Conservation (phyloP, 2,113 vertebrate genomes). For the Pionites leucogaster region DNA sequence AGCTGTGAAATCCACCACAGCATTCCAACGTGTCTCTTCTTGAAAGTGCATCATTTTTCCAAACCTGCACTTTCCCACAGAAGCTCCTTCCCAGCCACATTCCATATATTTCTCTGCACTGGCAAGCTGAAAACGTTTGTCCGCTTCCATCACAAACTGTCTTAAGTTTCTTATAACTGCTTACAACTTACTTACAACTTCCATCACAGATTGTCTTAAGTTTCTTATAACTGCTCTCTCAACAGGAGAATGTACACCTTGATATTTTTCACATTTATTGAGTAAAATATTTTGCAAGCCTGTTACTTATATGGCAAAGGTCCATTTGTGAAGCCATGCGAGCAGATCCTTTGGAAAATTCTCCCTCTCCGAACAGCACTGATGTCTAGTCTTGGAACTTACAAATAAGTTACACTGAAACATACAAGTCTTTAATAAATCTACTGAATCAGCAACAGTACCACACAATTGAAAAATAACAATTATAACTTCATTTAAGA, state of each 20-base stretch:
- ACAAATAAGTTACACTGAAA: neutral
- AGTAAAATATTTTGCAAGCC: neutral
- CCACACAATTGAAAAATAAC: neutral
- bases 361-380: neutral
- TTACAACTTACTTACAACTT: neutral
- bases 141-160: neutral
- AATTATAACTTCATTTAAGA: neutral
- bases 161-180: neutral
- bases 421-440: neutral
- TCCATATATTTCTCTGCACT: neutral
- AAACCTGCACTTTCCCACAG: neutral
- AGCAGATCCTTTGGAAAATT: neutral
- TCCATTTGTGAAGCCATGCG: neutral
- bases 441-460: neutral
- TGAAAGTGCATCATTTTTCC: neutral
- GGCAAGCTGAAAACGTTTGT: neutral
- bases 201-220: neutral
- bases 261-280: neutral
- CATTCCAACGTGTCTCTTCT: neutral
- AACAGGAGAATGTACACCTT: neutral
- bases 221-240: neutral
- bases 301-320: neutral
- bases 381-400: neutral
- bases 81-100: neutral
- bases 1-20: neutral